A percentile compares a stretch with the other conserved stretches of the same genome.
These are phyloP conservation scores for Thunnus albacares DNA, from an alignment of 2,797 vertebrate species.

Conservation along the genomic window DNA sequence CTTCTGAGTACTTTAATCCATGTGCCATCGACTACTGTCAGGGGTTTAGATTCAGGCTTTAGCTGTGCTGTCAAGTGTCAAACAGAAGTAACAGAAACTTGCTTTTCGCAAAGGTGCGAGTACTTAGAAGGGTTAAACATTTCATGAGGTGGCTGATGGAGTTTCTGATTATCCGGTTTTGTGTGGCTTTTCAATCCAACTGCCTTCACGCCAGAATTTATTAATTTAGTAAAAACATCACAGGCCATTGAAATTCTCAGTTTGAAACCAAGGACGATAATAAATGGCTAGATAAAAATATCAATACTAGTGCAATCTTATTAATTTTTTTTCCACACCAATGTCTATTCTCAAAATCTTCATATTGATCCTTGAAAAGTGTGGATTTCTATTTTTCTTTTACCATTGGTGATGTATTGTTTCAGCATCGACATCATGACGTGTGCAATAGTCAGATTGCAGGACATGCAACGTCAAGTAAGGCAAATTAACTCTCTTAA, in stretches of 20 bases:
- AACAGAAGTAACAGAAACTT: background rate
- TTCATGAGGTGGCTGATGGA: background rate
- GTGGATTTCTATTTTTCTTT: background rate
- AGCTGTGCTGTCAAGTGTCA: background rate
- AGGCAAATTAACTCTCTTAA: too few relatives aligned
- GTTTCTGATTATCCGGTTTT: constrained; percentile 1
- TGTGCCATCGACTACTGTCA: background rate
- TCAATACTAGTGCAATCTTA: background rate
- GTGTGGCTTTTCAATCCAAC: background rate
- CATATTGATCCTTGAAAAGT: constrained; percentile 5
- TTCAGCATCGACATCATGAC: too few relatives aligned
- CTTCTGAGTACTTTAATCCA: background rate
- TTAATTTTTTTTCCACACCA: background rate
- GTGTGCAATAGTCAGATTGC: too few relatives aligned
- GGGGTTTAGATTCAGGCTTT: background rate
- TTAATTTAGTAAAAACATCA: background rate
- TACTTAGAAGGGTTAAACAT: background rate
- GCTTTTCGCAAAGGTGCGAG: background rate
- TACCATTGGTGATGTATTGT: too few relatives aligned
- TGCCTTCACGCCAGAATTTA: background rate
- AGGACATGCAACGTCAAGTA: too few relatives aligned
- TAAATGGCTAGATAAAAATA: constrained; percentile 16
- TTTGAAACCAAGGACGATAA: constrained; percentile 6
- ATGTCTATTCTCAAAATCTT: constrained; percentile 2
- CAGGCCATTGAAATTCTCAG: background rate